phyloP scores from a whole-genome alignment of 2,888 invertebrate genomes.

The Drosophila affinis region DNA sequence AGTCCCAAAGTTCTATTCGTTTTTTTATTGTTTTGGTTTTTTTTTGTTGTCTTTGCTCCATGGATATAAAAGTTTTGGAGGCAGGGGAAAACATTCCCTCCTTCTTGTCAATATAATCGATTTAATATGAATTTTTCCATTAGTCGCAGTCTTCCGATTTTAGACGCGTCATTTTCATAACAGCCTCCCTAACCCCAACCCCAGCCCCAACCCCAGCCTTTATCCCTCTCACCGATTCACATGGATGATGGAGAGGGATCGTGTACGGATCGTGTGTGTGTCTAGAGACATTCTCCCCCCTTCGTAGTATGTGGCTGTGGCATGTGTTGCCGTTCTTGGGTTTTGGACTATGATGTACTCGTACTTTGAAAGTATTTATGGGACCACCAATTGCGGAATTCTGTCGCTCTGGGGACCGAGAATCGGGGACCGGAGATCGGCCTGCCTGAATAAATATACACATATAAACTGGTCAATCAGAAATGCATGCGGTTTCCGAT shows the following conservation, averaged over 20 bases:
- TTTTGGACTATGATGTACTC: slow-evolving; percentile 45
- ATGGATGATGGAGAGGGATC: no score
- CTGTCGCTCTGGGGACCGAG: background rate
- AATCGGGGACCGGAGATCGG: slow-evolving; percentile 38
- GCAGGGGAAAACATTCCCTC: slow-evolving; percentile 24
- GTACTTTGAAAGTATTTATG: slow-evolving; percentile 53
- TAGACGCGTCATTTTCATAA: slow-evolving; percentile 61
- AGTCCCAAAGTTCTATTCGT: no score
- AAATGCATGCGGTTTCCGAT: slow-evolving; percentile 54
- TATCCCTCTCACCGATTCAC: no score
- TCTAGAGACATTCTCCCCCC: background rate
- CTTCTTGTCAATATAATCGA: slow-evolving; percentile 81
- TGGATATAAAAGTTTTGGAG: background rate
- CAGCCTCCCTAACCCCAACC: slow-evolving; percentile 7
- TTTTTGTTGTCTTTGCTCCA: no score
- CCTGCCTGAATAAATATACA: slow-evolving; percentile 66
- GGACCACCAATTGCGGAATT: slow-evolving; percentile 1
- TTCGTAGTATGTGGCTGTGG: background rate
- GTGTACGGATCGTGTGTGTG: background rate
- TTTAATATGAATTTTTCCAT: slow-evolving; percentile 83
- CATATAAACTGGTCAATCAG: slow-evolving; percentile 58
- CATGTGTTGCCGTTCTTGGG: slow-evolving; percentile 38
- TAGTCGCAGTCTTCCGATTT: slow-evolving; percentile 77
- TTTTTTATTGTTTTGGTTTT: no score
- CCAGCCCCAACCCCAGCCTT: background rate